Conservation (phyloP, 2,113 vertebrate species). For the Oplegnathus fasciatus region DNA sequence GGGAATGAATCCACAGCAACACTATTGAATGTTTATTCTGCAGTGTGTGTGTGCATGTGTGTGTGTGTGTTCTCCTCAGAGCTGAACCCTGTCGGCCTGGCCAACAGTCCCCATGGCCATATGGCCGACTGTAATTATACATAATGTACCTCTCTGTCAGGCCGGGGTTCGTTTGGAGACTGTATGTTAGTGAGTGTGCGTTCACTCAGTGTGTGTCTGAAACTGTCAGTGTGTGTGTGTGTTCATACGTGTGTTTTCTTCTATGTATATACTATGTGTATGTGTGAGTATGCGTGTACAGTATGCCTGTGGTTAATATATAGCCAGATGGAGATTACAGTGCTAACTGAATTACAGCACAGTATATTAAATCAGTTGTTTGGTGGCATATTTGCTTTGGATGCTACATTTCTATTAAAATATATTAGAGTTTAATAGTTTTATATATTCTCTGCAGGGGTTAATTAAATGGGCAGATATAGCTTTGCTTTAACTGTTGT, state of each 20-base stretch:
- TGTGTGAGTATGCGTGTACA: constrained; percentile 28
- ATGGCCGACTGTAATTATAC: constrained; percentile 76
- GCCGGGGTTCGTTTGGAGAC: constrained; percentile 38
- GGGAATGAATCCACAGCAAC: constrained; percentile 52
- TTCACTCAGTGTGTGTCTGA: background rate
- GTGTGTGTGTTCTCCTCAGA: constrained; percentile 49
- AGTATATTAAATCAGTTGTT: background rate
- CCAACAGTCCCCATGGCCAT: constrained; percentile 73
- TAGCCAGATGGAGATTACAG: constrained; percentile 45
- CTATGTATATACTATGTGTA: background rate
- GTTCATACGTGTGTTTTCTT: constrained; percentile 16
- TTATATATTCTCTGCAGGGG: background rate
- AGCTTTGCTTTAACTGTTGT: background rate
- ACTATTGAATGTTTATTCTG: constrained; percentile 62
- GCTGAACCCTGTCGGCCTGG: constrained; percentile 63
- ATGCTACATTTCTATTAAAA: background rate
- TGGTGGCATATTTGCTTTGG: background rate
- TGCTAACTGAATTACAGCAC: constrained; percentile 2
- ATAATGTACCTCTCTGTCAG: constrained; percentile 63
- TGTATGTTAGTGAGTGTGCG: constrained; percentile 37
- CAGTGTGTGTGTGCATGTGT: constrained; percentile 21
- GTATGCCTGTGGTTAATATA: constrained; percentile 33
- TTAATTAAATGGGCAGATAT: background rate
- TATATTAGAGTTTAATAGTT: background rate
- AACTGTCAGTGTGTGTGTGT: constrained; percentile 20